Percentiles rank a stretch among this genome's conserved stretches.
Conservation (phyloP, 2,113 vertebrate genomes). For the Pongo pygmaeus region DNA sequence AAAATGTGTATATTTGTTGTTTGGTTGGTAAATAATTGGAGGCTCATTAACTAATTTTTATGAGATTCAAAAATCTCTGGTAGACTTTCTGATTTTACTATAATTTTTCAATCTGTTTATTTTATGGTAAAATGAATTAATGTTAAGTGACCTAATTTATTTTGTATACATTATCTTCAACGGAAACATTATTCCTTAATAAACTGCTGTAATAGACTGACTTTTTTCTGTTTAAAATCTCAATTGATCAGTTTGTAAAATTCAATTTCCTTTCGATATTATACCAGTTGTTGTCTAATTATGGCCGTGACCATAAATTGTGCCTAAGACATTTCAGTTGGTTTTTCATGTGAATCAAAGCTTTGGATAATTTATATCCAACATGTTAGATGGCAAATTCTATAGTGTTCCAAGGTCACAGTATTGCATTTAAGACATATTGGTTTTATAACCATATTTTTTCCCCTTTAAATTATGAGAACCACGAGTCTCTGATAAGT, state of each 20-base stretch:
- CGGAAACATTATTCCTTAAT: neutral
- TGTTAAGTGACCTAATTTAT: neutral
- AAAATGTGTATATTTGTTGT: constrained; percentile 33
- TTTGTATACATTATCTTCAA: constrained; percentile 41
- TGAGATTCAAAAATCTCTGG: constrained; percentile 34
- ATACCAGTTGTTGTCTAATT: neutral
- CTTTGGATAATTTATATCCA: constrained; percentile 14
- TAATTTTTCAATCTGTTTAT: constrained; percentile 2
- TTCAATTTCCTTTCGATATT: neutral
- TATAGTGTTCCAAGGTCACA: neutral
- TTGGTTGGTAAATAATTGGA: constrained; percentile 48
- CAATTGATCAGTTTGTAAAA: neutral
- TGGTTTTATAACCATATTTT: neutral
- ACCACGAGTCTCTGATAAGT: neutral
- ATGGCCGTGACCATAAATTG: neutral
- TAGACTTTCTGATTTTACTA: constrained; percentile 27
- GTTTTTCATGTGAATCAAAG: constrained; percentile 7
- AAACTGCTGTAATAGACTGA: neutral
- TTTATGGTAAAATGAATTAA: constrained; percentile 32
- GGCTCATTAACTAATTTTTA: neutral
- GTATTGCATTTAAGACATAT: neutral
- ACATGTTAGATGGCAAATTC: neutral
- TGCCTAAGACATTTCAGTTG: neutral
- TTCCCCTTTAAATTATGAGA: neutral
- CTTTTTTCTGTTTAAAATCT: neutral